A percentile compares a stretch with the other conserved stretches of the same genome.
These are phyloP conservation scores for Grammomys dolichurus DNA, from an alignment of 2,113 vertebrate genomes.

Conservation along the genomic window DNA sequence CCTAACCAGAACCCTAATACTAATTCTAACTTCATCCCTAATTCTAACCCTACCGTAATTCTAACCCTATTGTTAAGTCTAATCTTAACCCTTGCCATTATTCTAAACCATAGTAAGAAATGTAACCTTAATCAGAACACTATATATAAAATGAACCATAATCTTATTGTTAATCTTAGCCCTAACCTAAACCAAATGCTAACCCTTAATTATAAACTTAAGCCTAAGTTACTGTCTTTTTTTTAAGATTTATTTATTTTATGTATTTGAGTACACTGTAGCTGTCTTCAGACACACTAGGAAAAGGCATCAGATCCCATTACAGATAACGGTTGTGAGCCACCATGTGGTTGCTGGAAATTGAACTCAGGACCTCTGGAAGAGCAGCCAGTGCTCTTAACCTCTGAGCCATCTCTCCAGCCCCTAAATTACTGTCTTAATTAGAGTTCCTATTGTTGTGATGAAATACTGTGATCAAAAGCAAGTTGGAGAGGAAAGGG, in stretches of 20 bases:
- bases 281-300: too few species aligned
- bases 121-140: background rate
- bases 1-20: background rate
- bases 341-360: too few species aligned
- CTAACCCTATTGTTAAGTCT: background rate
- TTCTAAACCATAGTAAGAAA: background rate
- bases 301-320: too few species aligned
- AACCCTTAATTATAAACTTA: background rate
- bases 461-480: background rate
- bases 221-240: background rate
- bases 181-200: background rate
- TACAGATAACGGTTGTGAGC: too few species aligned
- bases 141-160: background rate
- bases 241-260: too few species aligned
- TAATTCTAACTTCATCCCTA: background rate
- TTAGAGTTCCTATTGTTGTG: background rate
- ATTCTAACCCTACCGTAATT: background rate
- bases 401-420: too few species aligned
- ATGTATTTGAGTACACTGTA: too few species aligned
- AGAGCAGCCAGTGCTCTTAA: too few species aligned
- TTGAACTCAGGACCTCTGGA: too few species aligned
- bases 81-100: background rate
- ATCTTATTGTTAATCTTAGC: background rate
- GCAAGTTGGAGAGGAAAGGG: background rate
- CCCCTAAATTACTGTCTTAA: background rate